Evolutionary conservation across 2,888 invertebrate genomes (phyloP).

Genomic region (Stenichneumon culpator): DNA sequence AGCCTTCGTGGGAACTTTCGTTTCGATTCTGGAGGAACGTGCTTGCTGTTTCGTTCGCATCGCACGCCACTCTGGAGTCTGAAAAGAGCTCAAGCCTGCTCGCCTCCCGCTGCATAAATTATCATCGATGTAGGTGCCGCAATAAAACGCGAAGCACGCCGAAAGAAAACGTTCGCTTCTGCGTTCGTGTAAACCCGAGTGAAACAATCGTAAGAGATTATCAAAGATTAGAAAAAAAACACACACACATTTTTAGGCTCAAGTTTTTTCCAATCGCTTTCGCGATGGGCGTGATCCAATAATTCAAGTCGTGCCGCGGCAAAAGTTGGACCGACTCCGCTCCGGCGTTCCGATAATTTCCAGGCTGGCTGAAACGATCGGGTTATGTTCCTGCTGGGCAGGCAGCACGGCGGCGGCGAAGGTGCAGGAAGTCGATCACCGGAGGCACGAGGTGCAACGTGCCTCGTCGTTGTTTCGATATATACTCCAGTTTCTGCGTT

Average conservation of each 20-base stretch:
- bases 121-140: slow-evolving; percentile 57
- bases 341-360: slow-evolving; percentile 52
- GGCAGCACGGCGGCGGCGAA: slow-evolving; percentile 7
- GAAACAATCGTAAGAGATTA: slow-evolving; percentile 55
- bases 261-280: slow-evolving; percentile 43
- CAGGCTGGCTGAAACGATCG: slow-evolving; percentile 29
- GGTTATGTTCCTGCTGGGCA: slow-evolving; percentile 4
- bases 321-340: slow-evolving; percentile 14
- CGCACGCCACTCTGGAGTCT: slow-evolving; percentile 50
- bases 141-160: slow-evolving; percentile 14
- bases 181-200: slow-evolving; percentile 28
- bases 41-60: slow-evolving; percentile 50
- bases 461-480: slow-evolving; percentile 11
- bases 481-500: slow-evolving; percentile 35
- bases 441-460: slow-evolving; percentile 54
- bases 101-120: slow-evolving; percentile 60
- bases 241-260: neutral
- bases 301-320: slow-evolving; percentile 54
- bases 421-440: slow-evolving; percentile 57
- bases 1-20: slow-evolving; percentile 59
- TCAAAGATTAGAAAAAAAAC: neutral
- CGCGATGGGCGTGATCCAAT: slow-evolving; percentile 61
- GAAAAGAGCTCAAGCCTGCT: slow-evolving; percentile 25
- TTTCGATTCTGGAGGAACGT: slow-evolving; percentile 50
- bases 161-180: slow-evolving; percentile 7